phyloP scores from a whole-genome alignment of 2,797 vertebrate species.

The Lacerta agilis region DNA sequence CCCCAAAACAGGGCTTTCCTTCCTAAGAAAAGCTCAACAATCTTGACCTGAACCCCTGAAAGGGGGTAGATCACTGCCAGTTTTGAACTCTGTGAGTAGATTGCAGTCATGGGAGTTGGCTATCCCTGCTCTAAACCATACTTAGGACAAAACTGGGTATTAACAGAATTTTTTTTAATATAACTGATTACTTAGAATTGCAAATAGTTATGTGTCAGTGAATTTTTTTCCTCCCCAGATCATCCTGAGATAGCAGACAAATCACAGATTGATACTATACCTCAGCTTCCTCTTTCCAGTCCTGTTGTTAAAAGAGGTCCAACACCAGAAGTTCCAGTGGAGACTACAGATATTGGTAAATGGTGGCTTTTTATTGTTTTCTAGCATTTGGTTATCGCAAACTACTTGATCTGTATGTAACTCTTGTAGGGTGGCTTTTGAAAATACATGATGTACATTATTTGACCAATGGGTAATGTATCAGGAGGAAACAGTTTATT shows the following conservation, averaged over 20 bases:
- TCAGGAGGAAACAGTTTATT: background rate
- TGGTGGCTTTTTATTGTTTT: background rate
- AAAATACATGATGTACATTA: background rate
- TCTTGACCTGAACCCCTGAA: too few species aligned
- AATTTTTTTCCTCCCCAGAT: slow-evolving; percentile 65
- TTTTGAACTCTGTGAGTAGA: too few species aligned
- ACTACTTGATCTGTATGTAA: background rate
- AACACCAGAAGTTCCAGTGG: slow-evolving; percentile 67
- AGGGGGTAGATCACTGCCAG: too few species aligned
- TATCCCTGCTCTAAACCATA: background rate
- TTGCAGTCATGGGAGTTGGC: too few species aligned
- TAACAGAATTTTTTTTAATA: background rate
- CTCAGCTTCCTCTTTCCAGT: slow-evolving; percentile 66
- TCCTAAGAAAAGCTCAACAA: too few species aligned
- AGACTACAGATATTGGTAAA: slow-evolving; percentile 79
- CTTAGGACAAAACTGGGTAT: background rate
- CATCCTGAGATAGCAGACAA: slow-evolving; percentile 60
- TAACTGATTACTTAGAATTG: background rate
- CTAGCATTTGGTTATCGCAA: background rate
- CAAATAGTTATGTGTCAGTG: background rate
- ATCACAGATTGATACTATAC: slow-evolving; percentile 69
- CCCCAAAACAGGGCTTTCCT: too few species aligned
- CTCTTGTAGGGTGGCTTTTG: background rate
- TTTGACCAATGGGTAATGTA: background rate
- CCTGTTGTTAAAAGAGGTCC: slow-evolving; percentile 70